Percentiles rank a stretch among this genome's conserved stretches.
phyloP scores from a whole-genome alignment of 2,113 vertebrate species.

The Climacteris rufus region DNA sequence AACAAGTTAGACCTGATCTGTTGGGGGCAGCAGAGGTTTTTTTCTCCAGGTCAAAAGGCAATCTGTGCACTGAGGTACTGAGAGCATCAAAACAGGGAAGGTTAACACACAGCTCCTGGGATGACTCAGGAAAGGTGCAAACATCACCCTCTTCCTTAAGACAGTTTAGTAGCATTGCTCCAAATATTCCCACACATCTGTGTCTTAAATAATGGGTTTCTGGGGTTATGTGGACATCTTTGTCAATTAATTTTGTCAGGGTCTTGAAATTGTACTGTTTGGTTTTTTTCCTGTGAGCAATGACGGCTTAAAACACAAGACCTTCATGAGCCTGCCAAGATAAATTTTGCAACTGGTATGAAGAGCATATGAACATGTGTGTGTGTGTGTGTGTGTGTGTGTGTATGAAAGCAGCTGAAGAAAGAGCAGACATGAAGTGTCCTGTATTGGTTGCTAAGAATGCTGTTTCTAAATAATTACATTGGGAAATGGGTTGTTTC shows the following conservation, averaged over 20 bases:
- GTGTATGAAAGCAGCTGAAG: neutral
- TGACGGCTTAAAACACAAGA: neutral
- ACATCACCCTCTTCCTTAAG: neutral
- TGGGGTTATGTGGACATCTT: neutral
- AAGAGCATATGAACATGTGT: rapidly evolving
- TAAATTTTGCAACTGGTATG: neutral
- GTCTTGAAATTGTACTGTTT: neutral
- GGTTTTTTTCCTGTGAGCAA: neutral
- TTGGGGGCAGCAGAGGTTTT: neutral
- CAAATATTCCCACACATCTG: neutral
- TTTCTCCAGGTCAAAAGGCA: neutral
- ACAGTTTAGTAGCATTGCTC: neutral
- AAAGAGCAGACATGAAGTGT: neutral
- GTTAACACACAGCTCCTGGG: rapidly evolving
- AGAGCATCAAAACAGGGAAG: neutral
- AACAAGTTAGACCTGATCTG: neutral
- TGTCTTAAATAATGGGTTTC: neutral
- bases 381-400: no score
- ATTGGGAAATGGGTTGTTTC: neutral
- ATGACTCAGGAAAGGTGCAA: neutral
- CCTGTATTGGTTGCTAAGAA: neutral
- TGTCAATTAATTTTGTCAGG: neutral
- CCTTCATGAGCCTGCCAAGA: neutral
- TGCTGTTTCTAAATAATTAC: neutral
- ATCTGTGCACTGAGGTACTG: neutral